Evolutionary conservation across 2,888 invertebrate species (phyloP).

Genomic region (Orchestes rusci): DNA sequence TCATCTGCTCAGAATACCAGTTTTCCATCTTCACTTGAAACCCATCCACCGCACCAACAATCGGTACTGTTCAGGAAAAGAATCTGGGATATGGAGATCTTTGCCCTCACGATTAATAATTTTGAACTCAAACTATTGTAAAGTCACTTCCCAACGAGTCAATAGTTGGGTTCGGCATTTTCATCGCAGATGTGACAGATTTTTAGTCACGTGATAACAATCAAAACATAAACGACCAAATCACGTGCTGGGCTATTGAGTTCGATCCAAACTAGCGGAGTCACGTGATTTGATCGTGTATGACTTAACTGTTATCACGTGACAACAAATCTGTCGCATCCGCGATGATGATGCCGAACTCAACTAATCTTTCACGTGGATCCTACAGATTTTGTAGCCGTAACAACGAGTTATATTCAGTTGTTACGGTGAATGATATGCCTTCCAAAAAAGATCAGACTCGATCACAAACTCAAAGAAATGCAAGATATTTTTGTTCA

Average conservation of each 20-base stretch:
- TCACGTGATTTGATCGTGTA: no score
- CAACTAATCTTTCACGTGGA: no score
- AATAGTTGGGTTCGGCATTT: slow-evolving; percentile 9
- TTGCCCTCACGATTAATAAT: slow-evolving; percentile 17
- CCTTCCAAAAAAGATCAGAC: slow-evolving; percentile 18
- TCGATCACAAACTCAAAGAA: slow-evolving; percentile 13
- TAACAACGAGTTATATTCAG: slow-evolving; percentile 18
- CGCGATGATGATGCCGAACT: no score
- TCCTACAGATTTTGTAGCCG: slow-evolving; percentile 17
- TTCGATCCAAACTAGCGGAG: no score
- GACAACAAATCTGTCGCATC: no score
- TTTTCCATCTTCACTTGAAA: background rate
- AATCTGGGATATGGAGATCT: slow-evolving; percentile 13
- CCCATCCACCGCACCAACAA: background rate
- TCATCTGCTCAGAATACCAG: background rate
- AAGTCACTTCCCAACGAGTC: slow-evolving; percentile 16
- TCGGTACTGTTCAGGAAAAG: slow-evolving; percentile 6
- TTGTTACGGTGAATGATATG: slow-evolving; percentile 13
- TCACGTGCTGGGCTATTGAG: no score
- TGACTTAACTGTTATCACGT: no score
- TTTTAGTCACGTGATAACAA: no score
- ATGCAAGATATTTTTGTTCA: slow-evolving; percentile 11
- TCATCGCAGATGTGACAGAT: no score
- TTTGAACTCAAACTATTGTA: slow-evolving; percentile 16
- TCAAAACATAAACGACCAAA: no score